Evolutionary conservation across 2,113 vertebrate genomes (phyloP), one percentile per base, ranked within the genome.

Genomic region (Ascaphus truei): DNA sequence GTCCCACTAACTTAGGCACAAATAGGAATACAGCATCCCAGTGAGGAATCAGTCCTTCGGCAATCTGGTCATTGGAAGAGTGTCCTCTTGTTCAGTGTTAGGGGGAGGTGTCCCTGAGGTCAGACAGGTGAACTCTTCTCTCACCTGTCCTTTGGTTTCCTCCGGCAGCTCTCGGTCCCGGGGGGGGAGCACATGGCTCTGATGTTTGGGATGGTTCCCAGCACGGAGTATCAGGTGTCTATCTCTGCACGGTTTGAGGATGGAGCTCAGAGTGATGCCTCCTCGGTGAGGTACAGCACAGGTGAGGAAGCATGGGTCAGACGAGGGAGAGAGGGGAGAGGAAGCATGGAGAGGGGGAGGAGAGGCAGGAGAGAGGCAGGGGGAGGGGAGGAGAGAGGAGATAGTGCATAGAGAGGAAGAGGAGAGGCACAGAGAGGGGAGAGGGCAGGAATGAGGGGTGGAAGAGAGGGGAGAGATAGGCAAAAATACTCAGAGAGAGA

Each of bases 171-270:
- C 67, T 91, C 85, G 2, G 76, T 95, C 0, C 76, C 86, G 31
- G 96, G 95, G 4, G 79, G 82, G 1, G 85, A 88, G 52, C 84
- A 79, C 1, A 84, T 80, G 0, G 91, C 92, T 0, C 26, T 93
- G 48, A 83, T 98, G 77, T 82, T 91, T 11, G 91, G 84, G 1
- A 81, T 98, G 79, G 86, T 92, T 75, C 89, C 91, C 45, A 90
- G 91, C 60, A 85, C 84, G 0, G 95, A 96, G 55, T 96, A 96
- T 56, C 92, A 95, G 76, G 90, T 98, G 67, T 95, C 95, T 25
- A 84, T 98, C 71, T 94, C 94, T 63, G 95, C 95, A 0, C 89
- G 92, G 16, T 96, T 95, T 67, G 86, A 86, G 11, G 94, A 97
- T 0, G 94, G 95, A 9, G 91, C 94, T 67, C 91, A 86, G 73